Base-by-base conservation (phyloP, 1,140 invertebrate genomes). In the Helicoverpa armigera region DNA sequence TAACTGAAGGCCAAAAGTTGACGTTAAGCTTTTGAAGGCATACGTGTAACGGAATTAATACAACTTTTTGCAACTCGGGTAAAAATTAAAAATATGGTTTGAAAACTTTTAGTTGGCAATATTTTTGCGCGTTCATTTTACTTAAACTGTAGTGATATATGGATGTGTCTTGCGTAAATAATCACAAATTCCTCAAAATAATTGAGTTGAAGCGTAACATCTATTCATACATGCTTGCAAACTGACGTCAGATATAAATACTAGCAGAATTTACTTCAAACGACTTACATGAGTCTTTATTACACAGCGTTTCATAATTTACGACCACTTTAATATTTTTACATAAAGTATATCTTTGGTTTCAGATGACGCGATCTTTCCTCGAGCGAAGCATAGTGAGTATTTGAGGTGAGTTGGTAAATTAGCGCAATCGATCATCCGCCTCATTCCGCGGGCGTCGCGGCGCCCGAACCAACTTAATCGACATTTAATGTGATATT, bases 381-480 rank as follows among this genome's bases (percentile, higher is more conserved):
- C 14, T 80, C 54, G 78, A 80, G 69, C 60, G 79, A 60, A 83
- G 83, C 35, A 88, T 85, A 86, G 78, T 86, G 83, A 89, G 84
- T 80, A 91, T 88, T 93, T 92, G 87, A 93, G 90, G 91, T 93
- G 77, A 90, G 89, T 88, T 61, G 65, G 81, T 77, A 80, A 81
- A 80, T 83, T 83, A 48, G 53, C 53, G 74, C 35, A 75, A 81
- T 85, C 82, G 79, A 85, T 85, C 83, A 82, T 85, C 58, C 65
- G 70, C 73, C 72, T 61, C 61, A 79, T 73, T 61, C 69, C 16
- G 16, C 54, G 48, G 50, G 35, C 12, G 35, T 5, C 51, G 16
- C 12, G 16, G 35, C 43, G 58, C 54, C 11, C 16, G 11, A 23
- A 61, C 73, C 48, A 76, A 80, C 80, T 82, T 84, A 82, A 84